Conservation (phyloP, 2,888 invertebrate species). For the Danaus chrysippus region DNA sequence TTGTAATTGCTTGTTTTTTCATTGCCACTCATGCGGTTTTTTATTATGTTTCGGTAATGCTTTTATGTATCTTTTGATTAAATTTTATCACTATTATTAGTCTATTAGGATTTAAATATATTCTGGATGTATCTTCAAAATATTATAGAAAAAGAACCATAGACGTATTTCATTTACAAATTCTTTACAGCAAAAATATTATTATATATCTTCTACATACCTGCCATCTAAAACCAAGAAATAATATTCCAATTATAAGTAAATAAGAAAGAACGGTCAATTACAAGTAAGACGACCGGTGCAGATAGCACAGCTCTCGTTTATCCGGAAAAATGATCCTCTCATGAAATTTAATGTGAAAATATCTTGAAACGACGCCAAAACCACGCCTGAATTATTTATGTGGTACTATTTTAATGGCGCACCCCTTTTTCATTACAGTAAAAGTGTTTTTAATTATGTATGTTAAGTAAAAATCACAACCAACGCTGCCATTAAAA, state of each 20-base stretch:
- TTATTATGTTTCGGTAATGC: no score
- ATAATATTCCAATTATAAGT: conserved; percentile 15
- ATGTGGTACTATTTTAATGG: conserved; percentile 75
- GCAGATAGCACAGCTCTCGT: conserved; percentile 25
- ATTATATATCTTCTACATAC: no score
- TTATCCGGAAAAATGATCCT: conserved; percentile 69
- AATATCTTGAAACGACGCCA: conserved; percentile 78
- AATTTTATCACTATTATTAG: no score
- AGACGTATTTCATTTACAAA: no score
- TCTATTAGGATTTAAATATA: no score
- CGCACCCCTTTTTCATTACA: conserved; percentile 69
- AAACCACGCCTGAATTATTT: conserved; percentile 75
- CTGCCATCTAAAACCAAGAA: no score
- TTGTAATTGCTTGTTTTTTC: no score
- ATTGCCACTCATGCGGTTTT: no score
- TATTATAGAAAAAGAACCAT: no score
- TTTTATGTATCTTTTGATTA: no score
- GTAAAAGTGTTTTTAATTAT: conserved; percentile 71
- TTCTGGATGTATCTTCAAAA: no score
- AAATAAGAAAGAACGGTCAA: conserved; percentile 45
- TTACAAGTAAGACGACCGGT: conserved; percentile 39
- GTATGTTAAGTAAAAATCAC: conserved; percentile 51
- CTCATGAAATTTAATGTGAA: conserved; percentile 78
- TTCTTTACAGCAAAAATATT: no score
- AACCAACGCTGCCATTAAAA: conserved; percentile 44